Percentiles rank a stretch among this genome's conserved stretches.
Evolutionary conservation across 2,113 vertebrate species (phyloP).

Genomic region (Phrynosoma blainvillii): DNA sequence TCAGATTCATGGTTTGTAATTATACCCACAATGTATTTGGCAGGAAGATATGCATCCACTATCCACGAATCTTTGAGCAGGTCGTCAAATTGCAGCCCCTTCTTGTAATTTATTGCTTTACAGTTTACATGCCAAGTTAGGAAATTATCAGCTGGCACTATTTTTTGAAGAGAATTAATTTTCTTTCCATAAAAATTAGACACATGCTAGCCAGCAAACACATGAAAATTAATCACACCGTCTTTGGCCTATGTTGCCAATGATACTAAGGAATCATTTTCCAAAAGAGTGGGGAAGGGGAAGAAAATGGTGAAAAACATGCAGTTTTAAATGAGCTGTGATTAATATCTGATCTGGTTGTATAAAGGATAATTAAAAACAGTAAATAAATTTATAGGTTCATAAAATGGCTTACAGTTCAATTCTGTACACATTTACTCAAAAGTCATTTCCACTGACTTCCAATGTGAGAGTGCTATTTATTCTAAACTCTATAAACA

Average conservation of each 20-base stretch:
- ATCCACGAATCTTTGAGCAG: background rate
- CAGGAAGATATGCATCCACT: background rate
- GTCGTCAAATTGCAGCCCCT: background rate
- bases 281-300: background rate
- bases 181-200: background rate
- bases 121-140: background rate
- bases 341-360: background rate
- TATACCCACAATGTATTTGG: constrained; percentile 1
- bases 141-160: background rate
- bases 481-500: background rate
- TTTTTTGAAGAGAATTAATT: background rate
- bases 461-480: background rate
- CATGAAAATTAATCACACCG: background rate
- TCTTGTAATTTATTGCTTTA: background rate
- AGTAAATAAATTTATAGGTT: background rate
- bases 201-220: background rate
- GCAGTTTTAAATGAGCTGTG: background rate
- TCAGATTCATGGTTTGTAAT: background rate
- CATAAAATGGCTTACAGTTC: background rate
- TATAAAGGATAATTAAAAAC: background rate
- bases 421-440: background rate
- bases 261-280: background rate
- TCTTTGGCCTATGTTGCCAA: background rate
- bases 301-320: background rate
- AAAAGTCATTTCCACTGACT: background rate